Conservation (phyloP, 2,113 vertebrate genomes). For the Tautogolabrus adspersus region DNA sequence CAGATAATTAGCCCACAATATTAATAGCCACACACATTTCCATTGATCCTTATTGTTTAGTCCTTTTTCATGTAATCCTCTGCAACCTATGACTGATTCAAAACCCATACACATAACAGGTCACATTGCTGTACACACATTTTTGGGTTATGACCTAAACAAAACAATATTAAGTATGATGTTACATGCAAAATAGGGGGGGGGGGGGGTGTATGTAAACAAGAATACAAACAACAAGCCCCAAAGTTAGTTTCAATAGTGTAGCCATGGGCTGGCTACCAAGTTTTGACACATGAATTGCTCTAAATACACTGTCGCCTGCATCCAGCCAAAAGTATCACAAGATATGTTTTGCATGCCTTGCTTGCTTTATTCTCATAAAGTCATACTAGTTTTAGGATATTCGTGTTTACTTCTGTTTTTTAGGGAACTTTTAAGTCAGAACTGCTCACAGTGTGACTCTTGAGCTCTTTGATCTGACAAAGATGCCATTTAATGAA, state of each 20-base stretch:
- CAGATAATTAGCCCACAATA: background rate
- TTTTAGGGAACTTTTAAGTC: constrained; percentile 56
- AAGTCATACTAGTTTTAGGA: constrained; percentile 37
- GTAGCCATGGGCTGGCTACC: constrained; percentile 43
- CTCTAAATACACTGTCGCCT: constrained; percentile 54
- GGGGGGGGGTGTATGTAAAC: background rate
- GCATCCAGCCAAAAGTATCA: constrained; percentile 47
- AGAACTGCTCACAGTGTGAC: constrained; percentile 49
- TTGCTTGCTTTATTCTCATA: constrained; percentile 57
- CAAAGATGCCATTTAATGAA: constrained; percentile 72
- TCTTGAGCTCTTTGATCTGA: constrained; percentile 70
- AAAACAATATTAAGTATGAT: background rate
- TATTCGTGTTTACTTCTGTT: constrained; percentile 62
- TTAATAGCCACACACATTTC: background rate
- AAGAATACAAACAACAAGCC: constrained; percentile 7
- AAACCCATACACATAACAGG: background rate
- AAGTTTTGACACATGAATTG: constrained; percentile 45
- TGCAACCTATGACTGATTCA: background rate
- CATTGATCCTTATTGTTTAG: background rate
- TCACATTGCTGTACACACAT: background rate
- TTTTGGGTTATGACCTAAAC: background rate
- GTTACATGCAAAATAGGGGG: background rate
- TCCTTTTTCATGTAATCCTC: too few relatives aligned
- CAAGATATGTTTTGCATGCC: constrained; percentile 56
- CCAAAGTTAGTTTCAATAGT: constrained; percentile 52